Evolutionary conservation across 92 coral and sea anemone genomes (phyloP), one percentile per base, ranked within the genome.

Genomic region (Epizoanthus rinbou): DNA sequence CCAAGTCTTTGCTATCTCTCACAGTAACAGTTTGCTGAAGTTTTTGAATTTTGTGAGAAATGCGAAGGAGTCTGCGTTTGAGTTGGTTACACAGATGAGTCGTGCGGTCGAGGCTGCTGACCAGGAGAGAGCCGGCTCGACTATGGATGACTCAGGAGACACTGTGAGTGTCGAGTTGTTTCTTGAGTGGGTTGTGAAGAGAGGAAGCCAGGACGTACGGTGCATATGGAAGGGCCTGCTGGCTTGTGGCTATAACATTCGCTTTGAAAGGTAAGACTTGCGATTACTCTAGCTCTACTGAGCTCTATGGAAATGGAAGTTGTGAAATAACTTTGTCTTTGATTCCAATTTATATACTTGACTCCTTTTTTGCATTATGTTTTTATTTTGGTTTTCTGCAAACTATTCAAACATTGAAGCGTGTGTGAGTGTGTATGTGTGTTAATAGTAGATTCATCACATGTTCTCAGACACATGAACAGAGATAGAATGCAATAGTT

Each of bases 231-330:
- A 91, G 80, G 98, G 94, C 18, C 57, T 91, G 13, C 87, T 88
- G 31, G 96, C 96, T 54, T 96, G 99, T 84, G 99, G 99, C 41
- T 96, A 94, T 80, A 94, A 93, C 80, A 83, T 96, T 41, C 88
- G 86, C 37, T 91, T 94, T 74, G 87, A 90, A 80, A 91, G 99
- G 99, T 94, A 35, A 52, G 91, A 63, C 10, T 25, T 24, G 31
- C 64, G 35, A 9, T 52, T 0, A 74, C 10, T 23, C 15, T 8
- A 74, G 14, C 14, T n/a, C n/a, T n/a, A n/a, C n/a, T n/a, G 37
- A 21, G 45, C 9, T n/a, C 16, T 13, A 11, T 70, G 10, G 17
- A 35, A 70, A 47, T 70, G 16, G 45, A 70, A 31, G 13, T 22
- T 22, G 14, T 22, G 35, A 9, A 22, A 31, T 9, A 22, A 15